Evolutionary conservation across 1,140 invertebrate species (phyloP), one percentile per base, ranked within the genome.

Genomic region (Drosophila funebris): DNA sequence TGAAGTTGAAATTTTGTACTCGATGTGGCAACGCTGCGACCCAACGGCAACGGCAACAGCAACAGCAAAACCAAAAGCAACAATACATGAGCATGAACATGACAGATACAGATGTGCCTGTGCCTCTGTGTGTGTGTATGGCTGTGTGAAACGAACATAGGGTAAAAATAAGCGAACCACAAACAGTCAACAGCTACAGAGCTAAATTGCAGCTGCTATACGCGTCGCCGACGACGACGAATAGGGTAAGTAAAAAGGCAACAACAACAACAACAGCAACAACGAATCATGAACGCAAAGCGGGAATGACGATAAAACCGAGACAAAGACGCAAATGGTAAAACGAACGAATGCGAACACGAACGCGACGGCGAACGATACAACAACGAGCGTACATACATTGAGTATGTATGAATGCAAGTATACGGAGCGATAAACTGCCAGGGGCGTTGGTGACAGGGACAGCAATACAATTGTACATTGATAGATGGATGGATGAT

Each of bases 191-290:
- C 79, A 82, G 69, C 60, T 44, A 75, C 71, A 75, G 67, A 75
- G 73, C 76, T 76, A 83, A 83, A 79, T 83, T 83, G 79, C 79
- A 83, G 79, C 79, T 83, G 79, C 79, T 83, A 83, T 83, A 73
- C 82, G 73, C 71, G 74, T 77, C 70, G 75, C 37, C 68, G 63
- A 56, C 61, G 43, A 68, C 75, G 67, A 66, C 60, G 78, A 81
- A 81, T 82, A 81, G 78, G 78, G 78, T 82, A 81, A 73, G 71
- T 73, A 73, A 62, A 81, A 81, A 43, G 22, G 33, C 44, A 62
- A 56, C 73, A 53, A 57, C 69, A 68, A 41, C 62, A 60, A 16
- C 50, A 80, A 77, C 73, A 66, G 71, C 78, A 64, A 81, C 63
- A 78, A 62, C 78, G 78, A 82, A 82, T 48, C 58, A 73, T 48